These are phyloP conservation scores for Kuschelorhynchus macadamiae DNA, from an alignment of 2,888 invertebrate species.

Conservation along the genomic window DNA sequence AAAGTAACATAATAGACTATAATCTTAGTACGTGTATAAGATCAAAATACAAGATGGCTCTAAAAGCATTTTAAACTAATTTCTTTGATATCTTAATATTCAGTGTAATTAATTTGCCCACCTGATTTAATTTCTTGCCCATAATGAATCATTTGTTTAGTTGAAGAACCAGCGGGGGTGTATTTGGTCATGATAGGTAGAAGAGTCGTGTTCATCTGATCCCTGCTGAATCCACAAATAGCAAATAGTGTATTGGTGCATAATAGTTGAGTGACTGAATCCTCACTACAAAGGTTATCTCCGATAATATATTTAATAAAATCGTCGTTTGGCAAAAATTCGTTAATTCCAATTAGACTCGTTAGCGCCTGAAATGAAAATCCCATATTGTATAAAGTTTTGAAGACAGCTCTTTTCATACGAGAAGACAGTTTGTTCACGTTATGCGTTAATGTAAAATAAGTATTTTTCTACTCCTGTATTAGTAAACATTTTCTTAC, in stretches of 20 bases:
- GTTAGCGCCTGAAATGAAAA: slow-evolving; percentile 43
- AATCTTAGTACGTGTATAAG: too few relatives aligned
- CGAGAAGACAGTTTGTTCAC: too few relatives aligned
- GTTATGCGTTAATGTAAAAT: too few relatives aligned
- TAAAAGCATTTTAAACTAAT: too few relatives aligned
- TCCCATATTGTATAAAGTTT: too few relatives aligned
- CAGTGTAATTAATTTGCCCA: too few relatives aligned
- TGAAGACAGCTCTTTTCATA: too few relatives aligned
- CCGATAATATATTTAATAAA: slow-evolving; percentile 65
- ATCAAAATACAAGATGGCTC: too few relatives aligned
- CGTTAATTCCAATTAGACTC: slow-evolving; percentile 69
- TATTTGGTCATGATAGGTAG: slow-evolving; percentile 55
- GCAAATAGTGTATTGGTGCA: slow-evolving; percentile 62
- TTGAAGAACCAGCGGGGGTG: slow-evolving; percentile 68
- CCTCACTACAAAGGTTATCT: slow-evolving; percentile 30
- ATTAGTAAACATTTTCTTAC: too few relatives aligned
- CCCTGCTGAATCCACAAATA: slow-evolving; percentile 61
- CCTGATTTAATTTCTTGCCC: slow-evolving; percentile 74
- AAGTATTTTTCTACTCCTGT: too few relatives aligned
- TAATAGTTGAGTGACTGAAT: slow-evolving; percentile 44
- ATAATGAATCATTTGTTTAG: slow-evolving; percentile 80
- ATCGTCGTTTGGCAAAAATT: slow-evolving; percentile 75
- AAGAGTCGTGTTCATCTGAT: slow-evolving; percentile 61
- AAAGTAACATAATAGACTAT: too few relatives aligned
- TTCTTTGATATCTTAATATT: too few relatives aligned